Base-by-base conservation (phyloP, 2,113 vertebrate species). In the Athene cunicularia region DNA sequence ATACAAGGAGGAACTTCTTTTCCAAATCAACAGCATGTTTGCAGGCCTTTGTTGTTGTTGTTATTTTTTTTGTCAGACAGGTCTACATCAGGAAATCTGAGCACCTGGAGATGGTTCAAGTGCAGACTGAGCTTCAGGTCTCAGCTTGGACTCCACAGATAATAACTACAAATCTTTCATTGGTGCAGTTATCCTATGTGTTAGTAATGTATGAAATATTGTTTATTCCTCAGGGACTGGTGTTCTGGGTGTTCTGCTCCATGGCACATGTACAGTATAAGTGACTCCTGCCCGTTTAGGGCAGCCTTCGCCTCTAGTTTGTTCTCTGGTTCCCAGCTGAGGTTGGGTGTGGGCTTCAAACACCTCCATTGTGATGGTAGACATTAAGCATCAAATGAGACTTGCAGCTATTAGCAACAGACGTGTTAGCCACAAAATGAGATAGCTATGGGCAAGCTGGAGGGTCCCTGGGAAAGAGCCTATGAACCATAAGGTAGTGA, bases 31-130 rank as follows among this genome's bases (percentile, higher is more conserved):
- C 66, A 60, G 82, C 47, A 1, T 74, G 74, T 85, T 91, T 94
- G 70, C 62, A 85, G 84, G 49, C 73, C 59, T 77, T 80, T 95
- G 76, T 93, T 86, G 80, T 47, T 89, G 59, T 30, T 70, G 56
- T 23, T 94, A 53, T 68, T 68, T 90, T 59, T 59, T 30, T 63
- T 79, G 84, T 91, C 80, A 89, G 89, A 76, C 50, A 81, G 84
- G 87, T 62, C 76, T 84, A 30, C 68, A 63, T 67, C 80, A 86
- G 92, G 92, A 93, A 96, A 94, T 75, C 74, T 92, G 90, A 92
- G 74, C 84, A 90, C 81, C 94, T 89, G 84, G 86, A 91, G 70
- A 81, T 85, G 58, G 74, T 85, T 92, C 62, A 81, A 91, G 58
- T 30, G 53, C 79, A 81, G 83, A 45, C 60, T 7, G 70, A 96